Evolutionary conservation across 2,113 vertebrate species (phyloP).

Genomic region (Ailurus styani): DNA sequence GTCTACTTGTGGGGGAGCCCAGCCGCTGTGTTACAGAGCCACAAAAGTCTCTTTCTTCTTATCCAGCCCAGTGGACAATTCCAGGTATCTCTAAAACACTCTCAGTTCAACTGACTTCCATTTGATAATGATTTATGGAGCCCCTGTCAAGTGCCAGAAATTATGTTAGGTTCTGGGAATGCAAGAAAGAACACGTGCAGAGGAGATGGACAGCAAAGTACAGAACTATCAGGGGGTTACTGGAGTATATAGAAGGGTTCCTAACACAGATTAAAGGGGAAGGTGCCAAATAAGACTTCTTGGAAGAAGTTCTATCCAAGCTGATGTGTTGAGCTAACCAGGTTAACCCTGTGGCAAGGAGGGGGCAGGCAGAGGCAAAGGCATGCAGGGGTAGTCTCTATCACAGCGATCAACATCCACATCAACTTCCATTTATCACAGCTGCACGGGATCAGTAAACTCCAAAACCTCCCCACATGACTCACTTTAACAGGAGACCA

Average conservation of each 20-base stretch:
- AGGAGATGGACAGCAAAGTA: background rate
- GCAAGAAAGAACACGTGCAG: background rate
- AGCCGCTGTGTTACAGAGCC: background rate
- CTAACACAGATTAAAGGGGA: background rate
- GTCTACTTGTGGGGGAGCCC: background rate
- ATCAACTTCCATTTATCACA: background rate
- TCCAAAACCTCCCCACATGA: background rate
- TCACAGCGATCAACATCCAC: background rate
- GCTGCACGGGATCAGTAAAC: background rate
- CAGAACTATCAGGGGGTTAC: background rate
- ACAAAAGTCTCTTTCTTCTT: background rate
- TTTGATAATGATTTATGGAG: background rate
- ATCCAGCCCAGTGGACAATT: background rate
- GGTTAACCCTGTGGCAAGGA: background rate
- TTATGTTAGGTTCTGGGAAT: background rate
- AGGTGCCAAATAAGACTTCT: background rate
- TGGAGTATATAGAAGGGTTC: background rate
- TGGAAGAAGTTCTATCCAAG: background rate
- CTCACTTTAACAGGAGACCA: background rate
- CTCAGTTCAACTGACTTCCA: background rate
- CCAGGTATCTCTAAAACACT: background rate
- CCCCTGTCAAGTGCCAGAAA: background rate
- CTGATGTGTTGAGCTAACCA: background rate
- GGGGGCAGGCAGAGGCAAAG: background rate
- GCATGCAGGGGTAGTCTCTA: background rate